Conservation (phyloP, 2,888 invertebrate species). For the Parasteatoda lunata region DNA sequence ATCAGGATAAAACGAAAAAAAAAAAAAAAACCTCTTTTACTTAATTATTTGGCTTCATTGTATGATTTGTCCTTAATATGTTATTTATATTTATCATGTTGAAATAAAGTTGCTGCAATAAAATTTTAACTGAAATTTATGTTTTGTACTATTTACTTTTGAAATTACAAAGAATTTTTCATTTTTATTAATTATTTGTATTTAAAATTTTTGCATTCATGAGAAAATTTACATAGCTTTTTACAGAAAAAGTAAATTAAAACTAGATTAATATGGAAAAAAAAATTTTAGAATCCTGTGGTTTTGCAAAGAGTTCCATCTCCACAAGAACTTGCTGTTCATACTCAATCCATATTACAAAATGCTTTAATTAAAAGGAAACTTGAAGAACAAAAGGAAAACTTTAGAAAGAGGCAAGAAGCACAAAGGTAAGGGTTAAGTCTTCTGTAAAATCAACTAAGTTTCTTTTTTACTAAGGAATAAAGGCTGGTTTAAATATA, state of each 20-base stretch:
- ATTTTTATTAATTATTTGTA: too few relatives aligned
- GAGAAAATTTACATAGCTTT: too few relatives aligned
- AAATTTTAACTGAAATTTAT: not conserved
- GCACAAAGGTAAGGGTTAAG: conserved; percentile 71
- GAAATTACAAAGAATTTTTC: too few relatives aligned
- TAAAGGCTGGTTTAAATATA: not conserved
- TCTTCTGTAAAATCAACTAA: not conserved
- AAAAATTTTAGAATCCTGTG: conserved; percentile 49
- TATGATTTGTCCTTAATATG: not conserved
- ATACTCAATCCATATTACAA: conserved; percentile 91
- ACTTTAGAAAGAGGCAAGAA: conserved; percentile 87
- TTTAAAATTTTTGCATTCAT: too few relatives aligned
- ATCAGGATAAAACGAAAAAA: not conserved
- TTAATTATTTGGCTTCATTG: not conserved
- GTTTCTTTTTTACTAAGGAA: not conserved
- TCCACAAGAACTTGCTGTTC: conserved; percentile 87
- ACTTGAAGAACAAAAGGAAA: conserved; percentile 89
- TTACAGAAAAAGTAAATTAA: too few relatives aligned
- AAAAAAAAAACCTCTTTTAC: not conserved
- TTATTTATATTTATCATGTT: not conserved
- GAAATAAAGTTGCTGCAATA: not conserved
- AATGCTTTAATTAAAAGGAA: conserved; percentile 90
- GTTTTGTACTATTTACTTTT: not conserved
- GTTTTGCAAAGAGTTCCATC: conserved; percentile 77
- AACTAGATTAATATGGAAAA: not conserved